Evolutionary conservation across 2,888 invertebrate genomes (phyloP).

Genomic region (Euclidia mi): DNA sequence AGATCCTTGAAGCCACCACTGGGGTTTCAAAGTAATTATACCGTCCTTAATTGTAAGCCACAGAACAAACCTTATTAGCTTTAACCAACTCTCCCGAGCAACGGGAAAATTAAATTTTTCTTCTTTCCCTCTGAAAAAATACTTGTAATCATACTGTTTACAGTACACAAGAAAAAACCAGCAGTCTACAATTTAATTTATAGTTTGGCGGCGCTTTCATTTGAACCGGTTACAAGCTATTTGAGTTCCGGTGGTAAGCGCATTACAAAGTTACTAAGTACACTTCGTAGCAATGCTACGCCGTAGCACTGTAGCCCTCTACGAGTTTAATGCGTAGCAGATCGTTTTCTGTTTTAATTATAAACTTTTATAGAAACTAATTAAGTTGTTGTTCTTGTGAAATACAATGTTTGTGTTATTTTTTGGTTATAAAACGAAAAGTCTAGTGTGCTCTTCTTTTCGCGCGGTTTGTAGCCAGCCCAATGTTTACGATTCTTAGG

Average conservation of each 20-base stretch:
- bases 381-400: constrained; percentile 57
- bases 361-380: constrained; percentile 60
- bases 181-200: constrained; percentile 50
- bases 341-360: constrained; percentile 62
- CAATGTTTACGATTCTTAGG: too few species aligned
- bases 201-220: constrained; percentile 59
- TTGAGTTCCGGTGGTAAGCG: constrained; percentile 59
- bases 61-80: neutral
- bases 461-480: too few species aligned
- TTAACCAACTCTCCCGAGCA: neutral
- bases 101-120: constrained; percentile 1
- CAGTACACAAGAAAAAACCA: constrained; percentile 20
- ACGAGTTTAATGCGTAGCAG: constrained; percentile 56
- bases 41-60: neutral
- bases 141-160: constrained; percentile 10
- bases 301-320: constrained; percentile 53
- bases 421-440: constrained; percentile 37
- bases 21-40: constrained; percentile 1
- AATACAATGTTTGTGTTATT: constrained; percentile 42
- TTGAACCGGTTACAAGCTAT: constrained; percentile 60
- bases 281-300: constrained; percentile 60
- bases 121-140: constrained; percentile 3
- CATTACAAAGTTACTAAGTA: constrained; percentile 63
- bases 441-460: constrained; percentile 12
- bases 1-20: neutral